A percentile compares a stretch with the other conserved stretches of the same genome.
Conservation (phyloP, 2,113 vertebrate genomes). For the Pomatorhinus ruficollis region DNA sequence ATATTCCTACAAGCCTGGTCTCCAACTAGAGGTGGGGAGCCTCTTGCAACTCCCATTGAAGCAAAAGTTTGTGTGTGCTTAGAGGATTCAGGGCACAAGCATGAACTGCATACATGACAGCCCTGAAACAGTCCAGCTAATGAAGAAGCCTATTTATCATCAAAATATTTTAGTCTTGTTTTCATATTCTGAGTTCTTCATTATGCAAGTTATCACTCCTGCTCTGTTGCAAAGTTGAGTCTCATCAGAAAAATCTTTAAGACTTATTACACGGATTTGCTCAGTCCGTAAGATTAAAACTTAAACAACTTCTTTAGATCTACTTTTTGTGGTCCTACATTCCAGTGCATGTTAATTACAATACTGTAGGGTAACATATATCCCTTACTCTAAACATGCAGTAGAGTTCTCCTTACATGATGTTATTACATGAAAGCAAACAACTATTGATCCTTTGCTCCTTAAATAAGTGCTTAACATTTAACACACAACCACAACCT, state of each 20-base stretch:
- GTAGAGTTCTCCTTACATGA: background rate
- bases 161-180: background rate
- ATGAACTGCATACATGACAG: background rate
- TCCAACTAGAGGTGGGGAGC: background rate
- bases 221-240: background rate
- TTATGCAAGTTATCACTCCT: background rate
- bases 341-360: background rate
- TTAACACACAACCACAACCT: background rate
- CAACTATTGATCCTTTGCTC: background rate
- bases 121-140: background rate
- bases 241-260: background rate
- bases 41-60: background rate
- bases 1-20: background rate
- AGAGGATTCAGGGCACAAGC: background rate
- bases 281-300: background rate
- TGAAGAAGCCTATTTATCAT: background rate
- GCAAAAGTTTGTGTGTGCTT: background rate
- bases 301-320: background rate
- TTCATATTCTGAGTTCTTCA: background rate
- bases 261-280: background rate
- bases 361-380: background rate
- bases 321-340: background rate
- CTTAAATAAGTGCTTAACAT: background rate
- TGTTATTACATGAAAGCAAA: background rate
- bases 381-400: background rate